Evolutionary conservation across 2,888 invertebrate genomes (phyloP), one percentile per base, ranked within the genome.

Genomic region (Nemotelus nigrinus): DNA sequence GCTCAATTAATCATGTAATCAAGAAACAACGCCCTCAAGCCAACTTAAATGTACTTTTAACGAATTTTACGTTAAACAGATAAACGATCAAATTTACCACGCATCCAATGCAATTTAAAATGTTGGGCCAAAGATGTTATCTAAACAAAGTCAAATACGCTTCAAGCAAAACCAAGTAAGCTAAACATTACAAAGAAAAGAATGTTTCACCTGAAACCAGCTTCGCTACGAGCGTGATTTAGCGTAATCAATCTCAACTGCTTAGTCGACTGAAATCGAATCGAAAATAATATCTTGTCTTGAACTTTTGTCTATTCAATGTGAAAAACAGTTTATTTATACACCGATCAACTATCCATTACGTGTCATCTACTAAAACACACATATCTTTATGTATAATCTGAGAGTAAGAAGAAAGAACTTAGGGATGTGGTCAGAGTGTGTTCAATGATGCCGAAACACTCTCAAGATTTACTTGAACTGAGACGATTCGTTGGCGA

Each of bases 381-480:
- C 53, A 53, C 53, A 7, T 53, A 53, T 25, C 25, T 25, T 25
- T 25, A 25, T 25, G 25, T 25, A 25, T 25, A 25, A 25, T 25
- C 25, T 25, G 25, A 25, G 25, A 25, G 25, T 25, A 25, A 25
- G 25, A 25, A 25, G 25, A 25, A 25, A 25, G 25, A 25, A 25
- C 25, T 25, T 25, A 25, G 25, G 0, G 25, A 25, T 25, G 25
- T 41, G 5, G 41, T 63, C 3, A 39, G 43, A 63, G 39, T 43
- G 5, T 63, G n/a, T 5, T 65, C 65, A 65, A 65, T 65, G 65
- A 47, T 65, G 65, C 47, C 25, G 65, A 47, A 65, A 44, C 25
- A 43, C 47, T 10, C 47, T 7, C 7, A 65, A 65, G 7, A 65
- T 65, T 65, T 65, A 50, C 70, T 39, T 70, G 39, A 53, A 41